phyloP scores from a whole-genome alignment of 2,113 vertebrate species.

The Thryonomys swinderianus region DNA sequence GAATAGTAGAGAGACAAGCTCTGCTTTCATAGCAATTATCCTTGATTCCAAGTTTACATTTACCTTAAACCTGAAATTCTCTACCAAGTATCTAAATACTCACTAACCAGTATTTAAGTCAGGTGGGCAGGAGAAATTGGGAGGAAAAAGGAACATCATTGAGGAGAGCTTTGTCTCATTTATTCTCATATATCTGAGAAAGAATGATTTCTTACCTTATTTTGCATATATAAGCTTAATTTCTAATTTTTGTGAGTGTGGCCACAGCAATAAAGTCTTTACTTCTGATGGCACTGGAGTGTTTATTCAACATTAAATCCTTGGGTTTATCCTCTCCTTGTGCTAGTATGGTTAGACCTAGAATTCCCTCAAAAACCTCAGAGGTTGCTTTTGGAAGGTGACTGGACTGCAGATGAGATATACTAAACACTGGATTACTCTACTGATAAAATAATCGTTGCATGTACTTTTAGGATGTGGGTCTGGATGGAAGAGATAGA shows the following conservation, averaged over 20 bases:
- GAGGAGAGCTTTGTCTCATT: background rate
- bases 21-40: background rate
- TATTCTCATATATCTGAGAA: background rate
- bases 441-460: background rate
- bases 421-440: background rate
- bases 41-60: background rate
- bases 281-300: background rate
- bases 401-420: too few relatives aligned
- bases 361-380: background rate
- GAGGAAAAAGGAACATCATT: background rate
- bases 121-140: background rate
- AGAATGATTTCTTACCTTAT: background rate
- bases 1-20: background rate
- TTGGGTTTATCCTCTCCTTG: background rate
- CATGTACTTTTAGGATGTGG: background rate
- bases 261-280: background rate
- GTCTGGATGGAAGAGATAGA: background rate
- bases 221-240: background rate
- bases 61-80: conserved; percentile 27
- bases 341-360: background rate
- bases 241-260: conserved; percentile 6
- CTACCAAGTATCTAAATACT: background rate
- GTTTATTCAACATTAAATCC: conserved; percentile 1
- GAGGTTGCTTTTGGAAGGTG: background rate
- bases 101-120: background rate